These are phyloP conservation scores for Labeo catla DNA, from an alignment of 2,113 vertebrate genomes.

Conservation along the genomic window DNA sequence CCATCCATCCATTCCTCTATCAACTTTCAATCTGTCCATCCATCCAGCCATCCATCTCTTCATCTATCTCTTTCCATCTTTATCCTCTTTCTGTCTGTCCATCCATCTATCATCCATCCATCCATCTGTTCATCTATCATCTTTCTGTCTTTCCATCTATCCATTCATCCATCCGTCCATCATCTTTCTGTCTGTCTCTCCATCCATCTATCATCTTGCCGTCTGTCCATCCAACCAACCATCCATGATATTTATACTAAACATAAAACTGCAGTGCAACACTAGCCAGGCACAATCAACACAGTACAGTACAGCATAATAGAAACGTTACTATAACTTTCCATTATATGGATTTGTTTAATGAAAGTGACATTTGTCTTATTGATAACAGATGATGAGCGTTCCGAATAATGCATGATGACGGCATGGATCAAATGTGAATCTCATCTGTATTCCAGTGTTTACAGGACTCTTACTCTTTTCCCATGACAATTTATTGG, in stretches of 20 bases:
- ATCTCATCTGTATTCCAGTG: constrained; percentile 13
- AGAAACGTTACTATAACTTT: background rate
- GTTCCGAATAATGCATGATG: background rate
- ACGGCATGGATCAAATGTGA: background rate
- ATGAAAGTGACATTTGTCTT: background rate
- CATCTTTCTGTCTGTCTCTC: background rate
- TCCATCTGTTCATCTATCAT: too few relatives aligned
- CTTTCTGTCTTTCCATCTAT: background rate
- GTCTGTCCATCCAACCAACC: background rate
- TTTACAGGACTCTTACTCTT: constrained; percentile 5
- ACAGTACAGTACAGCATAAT: background rate
- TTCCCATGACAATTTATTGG: background rate
- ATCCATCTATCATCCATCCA: background rate
- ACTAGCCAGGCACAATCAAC: background rate
- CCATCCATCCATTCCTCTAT: background rate
- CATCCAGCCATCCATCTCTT: background rate
- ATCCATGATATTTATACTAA: too few relatives aligned
- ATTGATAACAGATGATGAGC: background rate
- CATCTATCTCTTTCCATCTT: background rate
- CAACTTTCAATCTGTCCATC: too few relatives aligned
- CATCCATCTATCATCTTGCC: too few relatives aligned
- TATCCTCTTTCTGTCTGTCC: too few relatives aligned
- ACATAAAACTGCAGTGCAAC: background rate
- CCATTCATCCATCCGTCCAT: accelerated
- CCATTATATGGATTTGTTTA: background rate